Evolutionary conservation across 2,113 vertebrate genomes (phyloP), one percentile per base, ranked within the genome.

Genomic region (Diphyllodes magnificus): DNA sequence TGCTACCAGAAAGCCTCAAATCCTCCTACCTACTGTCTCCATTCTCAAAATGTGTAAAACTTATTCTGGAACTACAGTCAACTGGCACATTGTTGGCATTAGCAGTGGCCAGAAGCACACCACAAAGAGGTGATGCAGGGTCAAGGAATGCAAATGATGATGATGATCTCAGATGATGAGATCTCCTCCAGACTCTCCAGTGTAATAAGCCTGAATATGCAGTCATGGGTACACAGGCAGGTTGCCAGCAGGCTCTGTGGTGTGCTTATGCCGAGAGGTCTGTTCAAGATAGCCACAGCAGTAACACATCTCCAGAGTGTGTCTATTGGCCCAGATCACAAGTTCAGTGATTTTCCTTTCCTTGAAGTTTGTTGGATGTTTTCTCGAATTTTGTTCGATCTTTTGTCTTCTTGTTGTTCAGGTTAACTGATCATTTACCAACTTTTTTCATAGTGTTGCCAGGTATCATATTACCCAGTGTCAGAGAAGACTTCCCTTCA

Each of bases 221-320:
- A 2, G 17, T 50, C 1, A 0, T 78, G 40, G 10, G 10, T 21
- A 50, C 19, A 7, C 9, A 8, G 27, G 15, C 68, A 68, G 18
- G 10, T 42, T 13, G 35, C 56, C 30, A 59, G 53, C 42, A 84
- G 60, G 25, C 59, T 45, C 54, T 77, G 19, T 56, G 11, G 4
- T n/a, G 7, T 50, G 13, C 45, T 60, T 42, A 6, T 69, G 17
- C 30, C n/a, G 27, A 42, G 68, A 57, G 4, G 1, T 71, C 28
- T 66, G 40, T 42, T 76, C 28, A 69, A 13, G 24, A 37, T 7
- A 72, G 17, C 22, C 53, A 45, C 19, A 44, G n/a, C 25, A 81
- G 15, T 6, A 6, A 1, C 33, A 28, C 12, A 30, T 64, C 28
- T 81, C 8, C 22, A 40, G 69, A 63, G 9, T 33, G 25, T 54